These are phyloP conservation scores for Anabas testudineus DNA, from an alignment of 2,797 vertebrate genomes.

Conservation along the genomic window DNA sequence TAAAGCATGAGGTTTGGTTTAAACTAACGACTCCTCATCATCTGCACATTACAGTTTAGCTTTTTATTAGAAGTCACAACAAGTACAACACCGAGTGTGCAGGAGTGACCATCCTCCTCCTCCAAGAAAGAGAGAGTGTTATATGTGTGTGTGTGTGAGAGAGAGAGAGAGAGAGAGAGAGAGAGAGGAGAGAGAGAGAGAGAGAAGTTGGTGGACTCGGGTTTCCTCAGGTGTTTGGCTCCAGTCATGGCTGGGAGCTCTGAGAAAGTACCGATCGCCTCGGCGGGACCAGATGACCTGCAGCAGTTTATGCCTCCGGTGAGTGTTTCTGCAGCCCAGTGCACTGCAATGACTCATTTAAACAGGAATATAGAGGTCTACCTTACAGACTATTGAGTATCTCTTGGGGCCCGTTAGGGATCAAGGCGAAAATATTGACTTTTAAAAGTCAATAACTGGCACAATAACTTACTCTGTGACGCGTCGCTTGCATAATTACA, in stretches of 20 bases:
- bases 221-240: slow-evolving; percentile 69
- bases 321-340: slow-evolving; percentile 69
- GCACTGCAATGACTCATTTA: neutral
- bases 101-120: slow-evolving; percentile 22
- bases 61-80: slow-evolving; percentile 14
- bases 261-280: slow-evolving; percentile 92
- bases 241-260: slow-evolving; percentile 86
- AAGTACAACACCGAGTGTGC: no score
- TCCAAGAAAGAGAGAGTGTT: neutral
- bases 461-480: neutral
- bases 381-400: neutral
- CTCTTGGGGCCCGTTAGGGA: neutral
- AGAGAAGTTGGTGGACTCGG: slow-evolving; percentile 24
- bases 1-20: slow-evolving; percentile 14
- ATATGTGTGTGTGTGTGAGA: neutral
- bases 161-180: neutral
- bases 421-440: neutral
- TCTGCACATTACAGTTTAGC: neutral
- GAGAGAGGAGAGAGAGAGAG: slow-evolving; percentile 12
- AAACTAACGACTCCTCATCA: slow-evolving; percentile 15
- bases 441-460: neutral
- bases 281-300: slow-evolving; percentile 88
- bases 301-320: slow-evolving; percentile 91
- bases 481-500: neutral
- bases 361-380: neutral